Conservation (phyloP, 30 jellyfish, hydroid and myxozoan genomes). For the Hydractinia symbiolongicarpus region DNA sequence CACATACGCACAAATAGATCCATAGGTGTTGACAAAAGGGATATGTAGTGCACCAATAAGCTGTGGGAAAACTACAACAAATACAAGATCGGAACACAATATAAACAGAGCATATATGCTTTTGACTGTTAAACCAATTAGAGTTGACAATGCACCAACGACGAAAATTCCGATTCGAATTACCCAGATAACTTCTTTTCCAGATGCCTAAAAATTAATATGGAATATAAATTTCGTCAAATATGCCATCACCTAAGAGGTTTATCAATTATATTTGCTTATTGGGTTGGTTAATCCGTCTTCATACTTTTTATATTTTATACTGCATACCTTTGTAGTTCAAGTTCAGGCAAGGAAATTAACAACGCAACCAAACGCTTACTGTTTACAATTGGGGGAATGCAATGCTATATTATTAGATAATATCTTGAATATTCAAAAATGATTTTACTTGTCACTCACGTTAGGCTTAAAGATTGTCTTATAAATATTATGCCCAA, state of each 20-base stretch:
- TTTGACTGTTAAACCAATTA: constrained; percentile 23
- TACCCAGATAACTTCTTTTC: constrained; percentile 25
- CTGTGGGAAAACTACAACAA: constrained; percentile 16
- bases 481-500: constrained; percentile 70
- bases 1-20: constrained; percentile 21
- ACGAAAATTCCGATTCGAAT: constrained; percentile 22
- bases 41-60: constrained; percentile 15
- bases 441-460: neutral
- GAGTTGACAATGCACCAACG: constrained; percentile 30
- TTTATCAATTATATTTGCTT: neutral
- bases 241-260: too few relatives aligned
- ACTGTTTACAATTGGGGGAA: too few relatives aligned
- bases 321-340: too few relatives aligned
- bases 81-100: constrained; percentile 29
- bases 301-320: too few relatives aligned
- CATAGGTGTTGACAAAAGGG: constrained; percentile 21
- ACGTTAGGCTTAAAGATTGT: constrained; percentile 66
- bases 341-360: too few relatives aligned
- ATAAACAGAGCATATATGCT: constrained; percentile 16
- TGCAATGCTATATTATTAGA: too few relatives aligned
- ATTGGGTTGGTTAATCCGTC: neutral
- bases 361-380: too few relatives aligned
- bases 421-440: too few relatives aligned
- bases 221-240: neutral
- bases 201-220: constrained; percentile 19